A percentile compares a stretch with the other conserved stretches of the same genome.
These are phyloP conservation scores for Montipora efflorescens DNA, from an alignment of 64 coral and sea anemone genomes.

Conservation along the genomic window DNA sequence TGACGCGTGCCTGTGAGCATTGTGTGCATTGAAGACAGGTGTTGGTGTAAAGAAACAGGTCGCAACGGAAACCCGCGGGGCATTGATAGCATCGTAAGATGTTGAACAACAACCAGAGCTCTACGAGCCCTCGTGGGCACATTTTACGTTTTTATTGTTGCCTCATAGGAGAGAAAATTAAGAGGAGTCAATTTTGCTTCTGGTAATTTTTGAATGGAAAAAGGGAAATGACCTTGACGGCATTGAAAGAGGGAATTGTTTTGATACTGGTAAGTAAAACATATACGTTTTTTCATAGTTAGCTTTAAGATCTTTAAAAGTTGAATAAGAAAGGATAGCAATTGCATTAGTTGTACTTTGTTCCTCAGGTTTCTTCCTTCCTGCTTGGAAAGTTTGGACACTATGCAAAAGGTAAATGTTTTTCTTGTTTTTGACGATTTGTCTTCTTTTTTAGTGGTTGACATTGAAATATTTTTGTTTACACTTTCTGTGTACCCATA, in stretches of 20 bases:
- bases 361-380: conserved; percentile 5
- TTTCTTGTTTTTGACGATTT: not conserved
- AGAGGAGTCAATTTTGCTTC: not conserved
- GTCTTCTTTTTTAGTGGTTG: not conserved
- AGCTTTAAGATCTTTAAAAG: not conserved
- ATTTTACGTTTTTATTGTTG: not conserved
- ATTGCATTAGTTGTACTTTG: not conserved
- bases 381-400: not conserved
- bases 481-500: not conserved
- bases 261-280: conserved; percentile 37
- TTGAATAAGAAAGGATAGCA: not conserved
- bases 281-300: conserved; percentile 3
- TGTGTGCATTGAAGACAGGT: conserved; percentile 33
- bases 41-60: not conserved
- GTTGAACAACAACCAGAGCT: not conserved
- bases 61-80: conserved; percentile 17
- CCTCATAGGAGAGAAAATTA: not conserved
- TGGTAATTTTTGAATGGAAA: not conserved
- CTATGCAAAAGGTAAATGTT: not conserved
- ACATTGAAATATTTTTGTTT: conserved; percentile 16
- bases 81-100: not conserved
- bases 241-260: not conserved
- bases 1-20: not conserved
- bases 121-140: not conserved
- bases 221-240: conserved; percentile 12